A percentile compares a stretch with the other conserved stretches of the same genome.
These are phyloP conservation scores for Rallus limicola DNA, from an alignment of 2,113 vertebrate species.

Conservation along the genomic window DNA sequence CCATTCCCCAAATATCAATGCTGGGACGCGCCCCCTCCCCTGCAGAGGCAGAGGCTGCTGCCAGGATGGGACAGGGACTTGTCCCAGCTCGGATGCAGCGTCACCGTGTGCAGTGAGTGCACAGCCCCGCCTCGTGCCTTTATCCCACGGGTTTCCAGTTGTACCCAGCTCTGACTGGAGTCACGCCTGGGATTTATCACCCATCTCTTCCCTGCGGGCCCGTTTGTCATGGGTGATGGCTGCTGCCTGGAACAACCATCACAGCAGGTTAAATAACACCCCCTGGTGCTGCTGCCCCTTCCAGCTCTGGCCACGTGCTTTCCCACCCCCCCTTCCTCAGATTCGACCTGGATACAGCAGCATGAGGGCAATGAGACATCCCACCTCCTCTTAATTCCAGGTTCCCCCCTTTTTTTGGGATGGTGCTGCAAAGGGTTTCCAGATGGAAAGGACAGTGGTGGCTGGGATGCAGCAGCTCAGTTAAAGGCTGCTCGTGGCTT, in stretches of 20 bases:
- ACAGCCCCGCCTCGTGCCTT: neutral
- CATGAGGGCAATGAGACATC: accelerated
- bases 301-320: accelerated
- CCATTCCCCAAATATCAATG: accelerated
- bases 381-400: neutral
- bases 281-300: accelerated
- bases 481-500: accelerated
- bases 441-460: accelerated
- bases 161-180: neutral
- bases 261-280: neutral
- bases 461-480: accelerated
- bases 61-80: neutral
- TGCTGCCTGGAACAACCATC: accelerated
- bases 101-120: neutral
- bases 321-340: neutral
- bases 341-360: accelerated
- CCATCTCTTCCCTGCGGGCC: neutral
- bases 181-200: accelerated
- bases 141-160: neutral
- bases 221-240: neutral
- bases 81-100: neutral
- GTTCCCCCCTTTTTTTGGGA: neutral
- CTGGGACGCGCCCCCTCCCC: accelerated
- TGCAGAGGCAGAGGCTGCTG: neutral
- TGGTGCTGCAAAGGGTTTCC: neutral